Conservation (phyloP, 2,113 vertebrate species). For the Chaenogobius annularis region DNA sequence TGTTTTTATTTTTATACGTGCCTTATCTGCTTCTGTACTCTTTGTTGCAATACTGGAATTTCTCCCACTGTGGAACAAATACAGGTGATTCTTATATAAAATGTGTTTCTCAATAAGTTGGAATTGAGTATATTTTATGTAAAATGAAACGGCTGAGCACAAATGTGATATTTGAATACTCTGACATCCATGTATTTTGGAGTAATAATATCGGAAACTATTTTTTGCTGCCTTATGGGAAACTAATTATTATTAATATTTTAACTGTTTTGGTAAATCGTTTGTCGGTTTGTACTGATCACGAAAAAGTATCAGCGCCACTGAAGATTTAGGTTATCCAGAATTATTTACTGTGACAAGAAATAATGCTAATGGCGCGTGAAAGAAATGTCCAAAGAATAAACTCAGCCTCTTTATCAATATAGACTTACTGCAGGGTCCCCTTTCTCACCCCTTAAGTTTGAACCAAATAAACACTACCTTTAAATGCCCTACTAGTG, state of each 20-base stretch:
- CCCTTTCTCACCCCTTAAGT: conserved; percentile 13
- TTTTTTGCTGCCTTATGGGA: background rate
- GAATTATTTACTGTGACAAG: conserved; percentile 24
- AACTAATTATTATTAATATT: background rate
- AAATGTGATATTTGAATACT: background rate
- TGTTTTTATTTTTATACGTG: no score
- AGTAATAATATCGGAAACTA: background rate
- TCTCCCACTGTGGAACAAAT: no score
- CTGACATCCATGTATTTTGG: background rate
- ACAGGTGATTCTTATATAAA: no score
- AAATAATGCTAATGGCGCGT: conserved; percentile 30
- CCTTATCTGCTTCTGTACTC: no score
- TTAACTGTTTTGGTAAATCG: background rate
- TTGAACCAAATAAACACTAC: conserved; percentile 8
- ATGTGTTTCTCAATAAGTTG: no score
- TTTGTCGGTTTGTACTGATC: background rate
- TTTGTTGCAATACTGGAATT: no score
- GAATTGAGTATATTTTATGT: background rate
- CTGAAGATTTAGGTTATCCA: conserved; percentile 4
- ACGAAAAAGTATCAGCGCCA: background rate
- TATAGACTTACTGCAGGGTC: background rate
- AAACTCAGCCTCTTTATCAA: conserved; percentile 23
- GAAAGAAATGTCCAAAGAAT: conserved; percentile 1
- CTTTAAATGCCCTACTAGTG: conserved; percentile 24
- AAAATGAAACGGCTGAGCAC: background rate